Evolutionary conservation across 2,888 invertebrate species (phyloP), one percentile per base, ranked within the genome.

Genomic region (Asteroscopus sphinx): DNA sequence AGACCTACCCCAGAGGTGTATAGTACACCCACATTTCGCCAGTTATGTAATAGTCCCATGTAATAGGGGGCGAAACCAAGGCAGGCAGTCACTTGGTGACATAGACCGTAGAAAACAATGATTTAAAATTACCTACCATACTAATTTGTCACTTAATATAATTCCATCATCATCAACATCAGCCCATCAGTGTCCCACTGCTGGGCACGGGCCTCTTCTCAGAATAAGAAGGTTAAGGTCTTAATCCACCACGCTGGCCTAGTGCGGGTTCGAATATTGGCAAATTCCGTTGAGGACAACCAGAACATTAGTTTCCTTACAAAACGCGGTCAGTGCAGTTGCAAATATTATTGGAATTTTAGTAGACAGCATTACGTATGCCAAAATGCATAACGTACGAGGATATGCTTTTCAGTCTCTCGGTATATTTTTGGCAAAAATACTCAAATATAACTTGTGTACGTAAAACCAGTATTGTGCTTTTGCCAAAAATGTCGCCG

Each of bases 401-500:
- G 5, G 7, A 33, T 51, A 44, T 51, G 49, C 63, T 47, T 42
- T 58, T 45, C 45, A 15, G 39, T 41, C 21, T 39, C 17, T 47
- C 15, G 16, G 32, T 35, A 40, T 33, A 59, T 51, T 63, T 56
- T 64, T 45, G 64, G 49, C 68, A 54, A 57, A 55, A 53, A 21
- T 21, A 3, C 45, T 32, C 15, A 17, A 47, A 52, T 52, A 40
- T 16, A 53, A 45, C 35, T 11, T 13, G 17, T 26, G 6, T 35
- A 28, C 35, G 17, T 21, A 13, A 15, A 26, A 25, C 12, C 32
- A n/a, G 11, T 51, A 26, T 37, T 47, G 39, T 25, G 26, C 39
- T 53, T 53, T 52, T 59, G 72, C 72, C 68, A 71, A 71, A 63
- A 54, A 54, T 47, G 33, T 54, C 59, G 48, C 35, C 41, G 26